Base-by-base conservation (phyloP, 2,888 invertebrate genomes). In the Gymnoscelis rufifasciata region DNA sequence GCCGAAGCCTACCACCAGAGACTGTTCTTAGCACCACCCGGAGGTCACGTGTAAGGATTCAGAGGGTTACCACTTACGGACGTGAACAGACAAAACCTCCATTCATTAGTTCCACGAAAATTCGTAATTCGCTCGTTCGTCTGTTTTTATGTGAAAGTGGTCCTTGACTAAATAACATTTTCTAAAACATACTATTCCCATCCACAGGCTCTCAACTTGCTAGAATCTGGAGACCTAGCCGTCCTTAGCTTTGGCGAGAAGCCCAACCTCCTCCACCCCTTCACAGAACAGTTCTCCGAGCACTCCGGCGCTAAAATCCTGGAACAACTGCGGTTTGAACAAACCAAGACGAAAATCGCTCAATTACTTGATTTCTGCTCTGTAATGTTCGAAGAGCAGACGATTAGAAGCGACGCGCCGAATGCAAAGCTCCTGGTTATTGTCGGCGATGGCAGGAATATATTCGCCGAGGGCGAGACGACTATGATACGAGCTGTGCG, bases 401-500 rank as follows among this genome's bases (percentile, higher is more conserved):
- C 58, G 47, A 79, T 76, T 64, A 81, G 77, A 60, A 90, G 89
- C 40, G 88, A 89, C 8, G 88, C 89, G 37, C 81, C 92, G 3
- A 91, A 92, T 50, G 94, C 97, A 0, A 97, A 97, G 78, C 81
- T 99, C 30, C 76, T 99, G 56, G 90, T 99, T 10, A 92, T 99
- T 7, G 91, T 99, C 2, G 97, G 98, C 27, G 99, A 99, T 82
- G 99, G 99, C 0, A 90, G 97, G 30, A 97, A 97, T 1, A 93
- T 98, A 56, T 96, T 95, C 76, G 94, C 94, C 3, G 95, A 97
- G 70, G 98, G 98, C 0, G 92, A 93, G 63, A 92, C 92, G 0
- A 90, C 87, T 49, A 95, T 98, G 1, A 12, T 78, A 1, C 91
- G 91, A 56, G 94, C 97, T 0, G 94, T 98, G 0, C 90, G 96